Base-by-base conservation (phyloP, 1,140 invertebrate genomes). In the Campoletis sonorensis region DNA sequence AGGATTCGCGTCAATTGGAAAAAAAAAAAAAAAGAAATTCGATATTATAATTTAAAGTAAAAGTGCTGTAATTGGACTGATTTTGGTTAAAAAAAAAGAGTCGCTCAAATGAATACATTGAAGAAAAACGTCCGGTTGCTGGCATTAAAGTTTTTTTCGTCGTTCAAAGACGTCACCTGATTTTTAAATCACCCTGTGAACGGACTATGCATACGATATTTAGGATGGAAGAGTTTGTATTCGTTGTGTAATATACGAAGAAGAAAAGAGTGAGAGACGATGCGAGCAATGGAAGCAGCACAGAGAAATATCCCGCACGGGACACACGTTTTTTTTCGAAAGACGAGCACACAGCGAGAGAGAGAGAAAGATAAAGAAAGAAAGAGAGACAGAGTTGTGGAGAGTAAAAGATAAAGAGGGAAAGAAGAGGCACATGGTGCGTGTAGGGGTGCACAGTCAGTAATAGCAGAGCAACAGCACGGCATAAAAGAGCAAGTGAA, bases 401-500 rank as follows among this genome's bases (percentile, higher is more conserved):
- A 75, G 40, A 76, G 72, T 70, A 54, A 27, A 26, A 51, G 78
- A 70, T 37, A 76, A 67, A 67, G 64, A 54, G 51, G 64, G 79
- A 80, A 26, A 61, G 84, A 26, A 61, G 84, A 83, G 82, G 82
- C 85, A 87, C 86, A 88, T 83, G 83, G 84, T 86, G 84, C 86
- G 83, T 84, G 83, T 82, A 84, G 4, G 75, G 64, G 40, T 49
- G 45, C 61, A 76, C 21, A 77, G 72, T 30, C 33, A 78, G 64
- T 27, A 51, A 79, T 45, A 70, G 83, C 84, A 85, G 88, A 82
- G 80, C 86, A 85, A 84, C 84, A 86, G 82, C 84, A 83, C 75
- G 87, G 88, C 86, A 91, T 91, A 91, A 91, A 91, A 91, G 90
- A 90, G 90, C 88, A 89, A 91, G 87, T 89, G 86, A 89, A 91